A percentile compares a stretch with the other conserved stretches of the same genome.
Evolutionary conservation across 2,888 invertebrate genomes (phyloP).

Genomic region (Netelia inedita): DNA sequence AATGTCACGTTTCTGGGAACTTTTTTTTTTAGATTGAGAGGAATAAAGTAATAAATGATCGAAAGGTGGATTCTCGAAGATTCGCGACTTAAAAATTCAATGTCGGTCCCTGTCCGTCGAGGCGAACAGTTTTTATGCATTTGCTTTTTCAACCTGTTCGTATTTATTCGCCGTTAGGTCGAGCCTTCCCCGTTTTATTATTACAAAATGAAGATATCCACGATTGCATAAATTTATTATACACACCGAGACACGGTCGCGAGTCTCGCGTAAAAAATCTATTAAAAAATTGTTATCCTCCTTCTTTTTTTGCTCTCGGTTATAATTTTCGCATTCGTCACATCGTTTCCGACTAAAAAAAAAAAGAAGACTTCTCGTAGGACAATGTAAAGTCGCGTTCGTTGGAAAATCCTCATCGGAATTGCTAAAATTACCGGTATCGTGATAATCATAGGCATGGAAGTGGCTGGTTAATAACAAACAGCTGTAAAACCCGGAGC

Average conservation of each 20-base stretch:
- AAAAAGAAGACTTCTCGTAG: background rate
- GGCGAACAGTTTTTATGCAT: background rate
- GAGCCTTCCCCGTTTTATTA: conserved; percentile 39
- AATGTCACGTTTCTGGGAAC: background rate
- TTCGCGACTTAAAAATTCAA: conserved; percentile 59
- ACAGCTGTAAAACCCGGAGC: background rate
- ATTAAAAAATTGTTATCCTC: background rate
- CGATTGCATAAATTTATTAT: conserved; percentile 6
- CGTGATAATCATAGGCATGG: conserved; percentile 10
- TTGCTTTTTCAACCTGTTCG: conserved; percentile 2
- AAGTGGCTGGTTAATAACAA: background rate
- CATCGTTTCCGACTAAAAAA: background rate
- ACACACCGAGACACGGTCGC: background rate
- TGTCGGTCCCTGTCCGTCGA: conserved; percentile 24
- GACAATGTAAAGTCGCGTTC: conserved; percentile 15
- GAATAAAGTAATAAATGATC: conserved; percentile 35
- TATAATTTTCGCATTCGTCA: conserved; percentile 9
- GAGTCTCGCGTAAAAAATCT: background rate
- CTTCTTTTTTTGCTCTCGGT: background rate
- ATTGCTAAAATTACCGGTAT: conserved; percentile 47
- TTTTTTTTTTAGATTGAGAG: background rate
- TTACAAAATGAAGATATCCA: conserved; percentile 18
- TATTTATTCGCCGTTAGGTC: conserved; percentile 23
- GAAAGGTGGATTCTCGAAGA: conserved; percentile 45
- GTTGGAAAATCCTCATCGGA: conserved; percentile 36